Conservation (phyloP, 2,797 vertebrate species). For the Argya squamiceps region DNA sequence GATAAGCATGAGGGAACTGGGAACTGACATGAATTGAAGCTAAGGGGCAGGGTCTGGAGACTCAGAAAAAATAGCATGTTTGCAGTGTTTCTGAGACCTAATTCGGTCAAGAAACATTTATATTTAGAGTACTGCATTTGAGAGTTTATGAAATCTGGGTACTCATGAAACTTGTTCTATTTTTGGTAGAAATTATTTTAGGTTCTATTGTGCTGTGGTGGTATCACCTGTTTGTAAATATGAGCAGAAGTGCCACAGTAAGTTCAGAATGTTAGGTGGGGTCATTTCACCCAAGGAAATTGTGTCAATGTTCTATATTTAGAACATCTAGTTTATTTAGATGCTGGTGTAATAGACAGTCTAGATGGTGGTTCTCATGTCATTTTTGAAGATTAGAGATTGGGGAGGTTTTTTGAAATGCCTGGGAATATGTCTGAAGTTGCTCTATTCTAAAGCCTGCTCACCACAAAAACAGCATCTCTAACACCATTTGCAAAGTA, state of each 20-base stretch:
- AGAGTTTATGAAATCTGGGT: background rate
- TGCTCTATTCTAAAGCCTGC: background rate
- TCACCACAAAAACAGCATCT: background rate
- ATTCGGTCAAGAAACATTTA: background rate
- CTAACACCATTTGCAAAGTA: background rate
- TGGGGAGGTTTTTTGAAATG: rapidly evolving
- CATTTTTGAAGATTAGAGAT: background rate
- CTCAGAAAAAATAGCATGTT: background rate
- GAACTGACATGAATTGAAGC: background rate
- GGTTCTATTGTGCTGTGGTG: background rate
- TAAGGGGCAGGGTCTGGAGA: background rate
- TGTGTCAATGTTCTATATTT: background rate
- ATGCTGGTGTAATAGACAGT: background rate
- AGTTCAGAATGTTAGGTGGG: background rate
- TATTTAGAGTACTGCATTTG: background rate
- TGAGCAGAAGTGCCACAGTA: background rate
- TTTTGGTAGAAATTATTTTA: background rate
- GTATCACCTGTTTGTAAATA: background rate
- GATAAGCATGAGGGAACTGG: background rate
- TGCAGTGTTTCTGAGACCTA: background rate
- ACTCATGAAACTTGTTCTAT: background rate
- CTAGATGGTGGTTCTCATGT: background rate
- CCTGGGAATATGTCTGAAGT: background rate
- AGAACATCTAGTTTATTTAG: background rate
- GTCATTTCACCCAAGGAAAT: background rate